Conservation (phyloP, 1,140 invertebrate genomes). For the Schlechtendalia chinensis region DNA sequence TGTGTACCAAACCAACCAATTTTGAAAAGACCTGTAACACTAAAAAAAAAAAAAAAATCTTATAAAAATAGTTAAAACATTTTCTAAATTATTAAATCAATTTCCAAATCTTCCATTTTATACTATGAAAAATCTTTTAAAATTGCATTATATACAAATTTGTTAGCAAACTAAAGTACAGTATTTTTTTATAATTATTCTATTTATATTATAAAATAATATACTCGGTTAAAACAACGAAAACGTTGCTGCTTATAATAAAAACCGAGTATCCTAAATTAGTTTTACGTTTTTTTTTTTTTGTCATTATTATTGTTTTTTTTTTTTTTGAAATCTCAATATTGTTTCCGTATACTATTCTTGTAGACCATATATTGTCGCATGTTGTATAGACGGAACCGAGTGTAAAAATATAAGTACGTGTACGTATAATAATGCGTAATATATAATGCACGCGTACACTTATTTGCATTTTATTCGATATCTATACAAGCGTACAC, state of each 20-base stretch:
- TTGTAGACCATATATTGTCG: neutral
- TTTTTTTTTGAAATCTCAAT: neutral
- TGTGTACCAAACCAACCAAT: neutral
- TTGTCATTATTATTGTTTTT: neutral
- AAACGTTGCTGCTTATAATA: slow-evolving; percentile 7
- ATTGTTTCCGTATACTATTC: slow-evolving; percentile 14
- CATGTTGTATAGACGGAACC: neutral
- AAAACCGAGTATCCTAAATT: slow-evolving; percentile 23
- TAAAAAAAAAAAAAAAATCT: neutral
- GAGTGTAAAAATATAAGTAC: neutral
- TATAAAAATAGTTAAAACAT: slow-evolving; percentile 21
- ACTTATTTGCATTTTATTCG: neutral
- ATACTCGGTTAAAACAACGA: neutral
- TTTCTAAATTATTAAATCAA: slow-evolving; percentile 35
- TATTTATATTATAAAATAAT: slow-evolving; percentile 34
- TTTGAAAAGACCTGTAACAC: slow-evolving; percentile 28
- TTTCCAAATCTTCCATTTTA: slow-evolving; percentile 48
- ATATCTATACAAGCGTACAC: neutral
- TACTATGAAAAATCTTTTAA: slow-evolving; percentile 32
- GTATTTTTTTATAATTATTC: slow-evolving; percentile 40
- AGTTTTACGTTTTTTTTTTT: slow-evolving; percentile 8
- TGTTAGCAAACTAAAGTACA: slow-evolving; percentile 40
- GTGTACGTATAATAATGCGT: neutral
- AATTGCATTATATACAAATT: slow-evolving; percentile 30
- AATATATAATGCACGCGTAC: neutral